Conservation (phyloP, 2,888 invertebrate species). For the Epistrophe eligans region DNA sequence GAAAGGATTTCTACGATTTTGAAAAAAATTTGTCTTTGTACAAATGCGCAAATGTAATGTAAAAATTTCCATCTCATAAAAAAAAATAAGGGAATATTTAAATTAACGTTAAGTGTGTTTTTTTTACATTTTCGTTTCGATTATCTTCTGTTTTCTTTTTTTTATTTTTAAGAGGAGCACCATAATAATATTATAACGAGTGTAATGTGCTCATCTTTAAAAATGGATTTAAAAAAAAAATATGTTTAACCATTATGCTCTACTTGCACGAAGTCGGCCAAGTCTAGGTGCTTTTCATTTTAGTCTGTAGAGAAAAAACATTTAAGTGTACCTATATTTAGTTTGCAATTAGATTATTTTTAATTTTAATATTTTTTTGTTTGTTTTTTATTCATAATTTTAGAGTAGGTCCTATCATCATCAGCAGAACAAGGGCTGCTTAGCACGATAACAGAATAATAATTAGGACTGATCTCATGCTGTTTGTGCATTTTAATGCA, state of each 20-base stretch:
- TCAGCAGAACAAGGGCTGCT: conserved; percentile 1
- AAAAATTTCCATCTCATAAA: too few relatives aligned
- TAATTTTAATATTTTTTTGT: background rate
- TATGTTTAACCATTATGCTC: background rate
- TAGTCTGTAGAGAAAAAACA: background rate
- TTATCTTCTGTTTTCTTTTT: too few relatives aligned
- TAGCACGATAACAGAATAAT: conserved; percentile 33
- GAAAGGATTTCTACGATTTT: too few relatives aligned
- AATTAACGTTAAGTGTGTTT: background rate
- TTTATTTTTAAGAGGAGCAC: background rate
- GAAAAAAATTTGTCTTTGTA: too few relatives aligned
- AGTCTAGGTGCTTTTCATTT: background rate
- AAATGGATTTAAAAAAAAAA: background rate
- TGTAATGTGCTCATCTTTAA: background rate
- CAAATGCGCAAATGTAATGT: too few relatives aligned
- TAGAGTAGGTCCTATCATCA: conserved; percentile 13
- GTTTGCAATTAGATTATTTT: background rate
- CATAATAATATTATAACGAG: background rate
- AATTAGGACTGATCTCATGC: conserved; percentile 49
- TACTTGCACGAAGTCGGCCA: background rate
- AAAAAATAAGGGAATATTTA: background rate
- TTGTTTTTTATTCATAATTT: conserved; percentile 4
- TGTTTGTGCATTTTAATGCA: background rate
- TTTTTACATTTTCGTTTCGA: background rate
- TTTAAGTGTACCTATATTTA: background rate